These are phyloP conservation scores for Danio albolineatus DNA, from an alignment of 2,797 vertebrate genomes.

Conservation along the genomic window DNA sequence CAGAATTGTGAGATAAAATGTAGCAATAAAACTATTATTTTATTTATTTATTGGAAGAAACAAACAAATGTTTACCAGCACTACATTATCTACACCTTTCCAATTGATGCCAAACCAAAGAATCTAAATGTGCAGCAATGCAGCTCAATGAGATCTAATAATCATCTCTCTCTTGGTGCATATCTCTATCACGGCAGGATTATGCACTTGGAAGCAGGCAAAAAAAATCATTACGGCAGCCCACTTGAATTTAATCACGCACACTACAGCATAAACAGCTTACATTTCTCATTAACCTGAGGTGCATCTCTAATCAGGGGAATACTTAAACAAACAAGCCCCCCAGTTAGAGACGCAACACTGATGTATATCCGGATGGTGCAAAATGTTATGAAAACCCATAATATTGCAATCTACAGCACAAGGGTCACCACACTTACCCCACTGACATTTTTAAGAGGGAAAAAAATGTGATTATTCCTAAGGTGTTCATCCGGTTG, in stretches of 20 bases:
- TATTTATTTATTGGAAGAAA: too few species aligned
- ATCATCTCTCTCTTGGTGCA: constrained; percentile 53
- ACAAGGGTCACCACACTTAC: constrained; percentile 29
- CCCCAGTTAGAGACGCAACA: constrained; percentile 17
- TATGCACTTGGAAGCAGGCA: constrained; percentile 40
- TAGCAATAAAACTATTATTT: too few species aligned
- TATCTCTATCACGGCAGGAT: constrained; percentile 58
- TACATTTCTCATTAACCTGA: constrained; percentile 64
- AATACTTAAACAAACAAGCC: constrained; percentile 58
- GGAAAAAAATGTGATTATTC: background rate
- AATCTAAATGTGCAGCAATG: constrained; percentile 34
- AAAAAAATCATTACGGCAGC: constrained; percentile 37
- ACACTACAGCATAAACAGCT: constrained; percentile 57
- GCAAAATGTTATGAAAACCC: background rate
- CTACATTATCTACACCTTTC: constrained; percentile 14
- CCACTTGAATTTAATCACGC: constrained; percentile 57
- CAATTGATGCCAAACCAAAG: constrained; percentile 31
- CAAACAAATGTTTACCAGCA: constrained; percentile 1
- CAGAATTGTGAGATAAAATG: too few species aligned
- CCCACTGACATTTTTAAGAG: background rate
- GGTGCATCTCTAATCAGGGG: constrained; percentile 57
- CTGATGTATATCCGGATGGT: constrained; percentile 41
- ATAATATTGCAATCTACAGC: background rate
- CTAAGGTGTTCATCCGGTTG: background rate
- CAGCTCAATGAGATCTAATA: constrained; percentile 48